Base-by-base conservation (phyloP, 2,113 vertebrate genomes). In the Lophochroa leadbeateri region DNA sequence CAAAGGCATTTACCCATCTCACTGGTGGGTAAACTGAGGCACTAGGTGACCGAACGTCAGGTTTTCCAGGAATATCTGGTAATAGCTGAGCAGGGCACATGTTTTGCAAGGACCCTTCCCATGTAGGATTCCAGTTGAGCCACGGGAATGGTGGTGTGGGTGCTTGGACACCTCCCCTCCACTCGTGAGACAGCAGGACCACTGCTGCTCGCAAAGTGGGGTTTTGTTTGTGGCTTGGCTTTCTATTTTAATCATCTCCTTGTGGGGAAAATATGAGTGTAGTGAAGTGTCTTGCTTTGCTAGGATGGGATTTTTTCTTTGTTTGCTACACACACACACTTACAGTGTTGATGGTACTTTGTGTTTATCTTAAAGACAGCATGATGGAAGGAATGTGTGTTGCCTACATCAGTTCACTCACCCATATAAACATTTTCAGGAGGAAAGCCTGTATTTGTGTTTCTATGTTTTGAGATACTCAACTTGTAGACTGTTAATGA, bases 331-430 rank as follows among this genome's bases (percentile, higher is more conserved):
- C 82, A 43, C 13, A 19, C 87, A 50, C 86, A 25, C 83, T 92
- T 86, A 72, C 0, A n/a, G 89, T 96, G 95, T 96, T 95, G 96
- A 96, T 96, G 93, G 96, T 95, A 74, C 95, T 96, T 85, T 29
- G 87, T 96, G 92, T 97, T 97, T 97, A 96, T 97, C 90, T 96
- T 96, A 88, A 94, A 87, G 94, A 82, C 94, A 96, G 92, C 91
- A 65, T 90, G 94, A 95, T 93, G 95, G 95, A 96, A 96, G 95
- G 93, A 97, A 96, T 97, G 96, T 79, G 94, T 96, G 89, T 94
- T 96, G 96, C 94, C 88, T 91, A 82, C 88, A 95, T 95, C 88
- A 69, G 11, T 88, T 94, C 4, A 1, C 91, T 95, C 91, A 88
- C 83, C 83, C 95, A 6, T 95, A 89, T 95, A 96, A 95, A 97